Evolutionary conservation across 1,140 invertebrate genomes (phyloP), one percentile per base, ranked within the genome.

Genomic region (Proctacanthus coquilletti): DNA sequence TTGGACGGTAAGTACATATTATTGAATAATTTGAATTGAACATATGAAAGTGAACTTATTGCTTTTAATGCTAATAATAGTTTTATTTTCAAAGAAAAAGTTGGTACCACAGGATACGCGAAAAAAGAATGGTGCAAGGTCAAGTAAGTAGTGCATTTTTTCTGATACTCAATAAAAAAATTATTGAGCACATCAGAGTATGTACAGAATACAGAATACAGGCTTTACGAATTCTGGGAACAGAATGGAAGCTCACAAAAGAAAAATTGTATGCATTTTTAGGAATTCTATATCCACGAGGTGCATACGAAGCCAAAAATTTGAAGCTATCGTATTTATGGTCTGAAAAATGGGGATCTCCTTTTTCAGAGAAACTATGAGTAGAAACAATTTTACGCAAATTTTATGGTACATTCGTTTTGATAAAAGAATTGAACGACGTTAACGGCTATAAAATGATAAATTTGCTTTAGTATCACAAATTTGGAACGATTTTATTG

Each of bases 381-480:
- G 8, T 13, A 27, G 13, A 27, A 27, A 27, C 23, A 13, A 27
- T 27, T 27, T 27, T 13, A 8, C 8, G 13, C 8, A 27, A 9
- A 27, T 27, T 27, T 27, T 27, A 27, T 13, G 8, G 23, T 27
- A 9, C 13, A 33, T 56, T 15, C 35, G 49, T 18, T 56, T 57
- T 49, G 49, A 60, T 41, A 43, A 42, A 31, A 45, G 45, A 45
- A 47, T 40, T 41, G 15, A 42, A 36, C 40, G 50, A 38, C 40
- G 38, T 17, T 45, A 48, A 42, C 43, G 50, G 29, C 44, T 59
- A 36, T 13, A 42, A 42, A 47, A 14, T 13, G 47, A 59, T 45
- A 52, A 57, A 47, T 56, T 59, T 48, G 49, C 43, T 38, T 34
- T 59, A 36, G 41, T 51, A 33, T 56, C 51, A 20, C 46, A 51